A percentile compares a stretch with the other conserved stretches of the same genome.
phyloP scores from a whole-genome alignment of 2,888 invertebrate genomes.

The Oligia latruncula region DNA sequence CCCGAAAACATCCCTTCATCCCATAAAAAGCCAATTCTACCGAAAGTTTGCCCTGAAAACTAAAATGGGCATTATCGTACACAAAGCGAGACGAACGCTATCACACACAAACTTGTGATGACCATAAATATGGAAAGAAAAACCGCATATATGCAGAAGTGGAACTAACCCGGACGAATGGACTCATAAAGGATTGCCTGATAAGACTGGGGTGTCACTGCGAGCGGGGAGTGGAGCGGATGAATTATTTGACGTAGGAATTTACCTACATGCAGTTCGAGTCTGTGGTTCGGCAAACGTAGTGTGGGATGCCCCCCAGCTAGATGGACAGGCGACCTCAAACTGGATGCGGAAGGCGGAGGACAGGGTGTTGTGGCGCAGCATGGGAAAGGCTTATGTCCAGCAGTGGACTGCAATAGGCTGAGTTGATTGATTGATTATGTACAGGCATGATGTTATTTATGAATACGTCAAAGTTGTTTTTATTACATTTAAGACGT shows the following conservation, averaged over 20 bases:
- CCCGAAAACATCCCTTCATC: slow-evolving; percentile 1
- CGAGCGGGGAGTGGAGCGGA: slow-evolving; percentile 29
- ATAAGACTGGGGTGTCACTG: slow-evolving; percentile 36
- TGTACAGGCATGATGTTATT: too few species aligned
- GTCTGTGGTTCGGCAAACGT: too few species aligned
- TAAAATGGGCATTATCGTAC: slow-evolving; percentile 22
- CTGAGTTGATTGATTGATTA: too few species aligned
- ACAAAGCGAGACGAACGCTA: slow-evolving; percentile 43
- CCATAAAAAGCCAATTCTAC: slow-evolving; percentile 35
- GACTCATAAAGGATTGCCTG: slow-evolving; percentile 66
- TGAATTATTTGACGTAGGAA: not conserved
- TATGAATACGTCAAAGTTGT: not conserved
- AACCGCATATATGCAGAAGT: slow-evolving; percentile 61
- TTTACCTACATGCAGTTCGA: too few species aligned
- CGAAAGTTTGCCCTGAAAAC: slow-evolving; percentile 30
- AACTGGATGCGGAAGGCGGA: too few species aligned
- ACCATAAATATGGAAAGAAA: slow-evolving; percentile 63
- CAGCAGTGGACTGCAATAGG: too few species aligned
- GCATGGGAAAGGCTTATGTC: too few species aligned
- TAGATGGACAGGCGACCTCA: too few species aligned
- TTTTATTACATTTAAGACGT: not conserved
- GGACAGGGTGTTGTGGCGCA: too few species aligned
- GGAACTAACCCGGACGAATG: slow-evolving; percentile 62
- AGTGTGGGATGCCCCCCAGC: too few species aligned
- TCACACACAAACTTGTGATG: slow-evolving; percentile 49